These are phyloP conservation scores for Chionodraco myersi DNA, from an alignment of 2,113 vertebrate species.

Conservation along the genomic window DNA sequence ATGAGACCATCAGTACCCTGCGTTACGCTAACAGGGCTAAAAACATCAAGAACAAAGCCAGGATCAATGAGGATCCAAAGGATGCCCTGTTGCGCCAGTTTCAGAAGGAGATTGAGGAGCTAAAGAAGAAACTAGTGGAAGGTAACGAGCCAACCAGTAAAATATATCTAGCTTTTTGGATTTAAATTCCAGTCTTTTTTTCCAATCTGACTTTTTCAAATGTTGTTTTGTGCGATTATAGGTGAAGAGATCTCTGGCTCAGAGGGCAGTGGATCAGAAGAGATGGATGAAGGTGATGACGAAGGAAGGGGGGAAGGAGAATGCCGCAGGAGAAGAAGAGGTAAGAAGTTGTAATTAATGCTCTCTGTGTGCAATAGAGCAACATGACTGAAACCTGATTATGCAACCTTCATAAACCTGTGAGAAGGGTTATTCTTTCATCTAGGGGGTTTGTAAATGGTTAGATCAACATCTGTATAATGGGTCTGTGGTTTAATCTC, in stretches of 20 bases:
- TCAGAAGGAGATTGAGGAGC: slow-evolving; percentile 98
- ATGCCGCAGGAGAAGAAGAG: slow-evolving; percentile 90
- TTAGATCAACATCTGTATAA: neutral
- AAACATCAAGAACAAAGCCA: slow-evolving; percentile 99
- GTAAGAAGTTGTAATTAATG: slow-evolving; percentile 68
- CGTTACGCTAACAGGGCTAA: slow-evolving; percentile 99
- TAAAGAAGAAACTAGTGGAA: slow-evolving; percentile 97
- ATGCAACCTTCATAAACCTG: neutral
- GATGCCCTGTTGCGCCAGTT: slow-evolving; percentile 97
- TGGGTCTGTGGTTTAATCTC: neutral
- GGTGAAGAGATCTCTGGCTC: slow-evolving; percentile 98
- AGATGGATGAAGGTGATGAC: slow-evolving; percentile 92
- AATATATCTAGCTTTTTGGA: neutral
- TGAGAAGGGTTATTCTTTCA: neutral
- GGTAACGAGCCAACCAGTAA: slow-evolving; percentile 79
- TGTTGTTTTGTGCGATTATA: slow-evolving; percentile 53
- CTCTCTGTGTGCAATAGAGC: neutral
- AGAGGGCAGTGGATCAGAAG: slow-evolving; percentile 93
- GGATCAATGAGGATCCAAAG: slow-evolving; percentile 99
- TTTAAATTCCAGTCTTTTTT: neutral
- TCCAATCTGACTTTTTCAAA: neutral
- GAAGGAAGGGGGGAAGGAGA: slow-evolving; percentile 90
- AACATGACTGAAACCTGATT: neutral
- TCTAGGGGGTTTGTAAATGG: neutral
- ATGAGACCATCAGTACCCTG: slow-evolving; percentile 98